Conservation (phyloP, 2,797 vertebrate genomes). For the Champsocephalus esox region DNA sequence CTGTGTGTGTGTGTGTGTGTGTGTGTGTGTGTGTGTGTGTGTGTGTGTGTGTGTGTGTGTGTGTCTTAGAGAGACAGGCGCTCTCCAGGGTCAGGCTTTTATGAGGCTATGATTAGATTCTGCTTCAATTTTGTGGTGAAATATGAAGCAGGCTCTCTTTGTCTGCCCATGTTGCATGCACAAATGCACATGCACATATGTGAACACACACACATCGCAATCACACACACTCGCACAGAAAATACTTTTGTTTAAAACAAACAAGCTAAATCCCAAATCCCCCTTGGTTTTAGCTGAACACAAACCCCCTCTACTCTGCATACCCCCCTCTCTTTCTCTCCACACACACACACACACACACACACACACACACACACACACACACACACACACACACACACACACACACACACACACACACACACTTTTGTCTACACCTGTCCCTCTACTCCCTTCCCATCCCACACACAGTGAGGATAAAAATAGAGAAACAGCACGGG, state of each 20-base stretch:
- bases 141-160: slow-evolving; percentile 75
- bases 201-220: slow-evolving; percentile 4
- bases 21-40: slow-evolving; percentile 4
- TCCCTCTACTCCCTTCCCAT: slow-evolving; percentile 73
- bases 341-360: no score
- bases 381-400: neutral
- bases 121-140: slow-evolving; percentile 80
- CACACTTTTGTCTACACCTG: slow-evolving; percentile 76
- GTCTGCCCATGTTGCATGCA: slow-evolving; percentile 65
- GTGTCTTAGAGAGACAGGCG: slow-evolving; percentile 66
- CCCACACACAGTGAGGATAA: slow-evolving; percentile 80
- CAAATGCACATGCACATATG: slow-evolving; percentile 44
- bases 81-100: slow-evolving; percentile 79
- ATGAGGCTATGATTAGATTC: slow-evolving; percentile 82
- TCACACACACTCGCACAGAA: slow-evolving; percentile 12
- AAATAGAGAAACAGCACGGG: slow-evolving; percentile 78
- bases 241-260: slow-evolving; percentile 62
- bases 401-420: neutral
- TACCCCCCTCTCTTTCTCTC: slow-evolving; percentile 18
- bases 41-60: slow-evolving; percentile 6
- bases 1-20: slow-evolving; percentile 3
- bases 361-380: no score
- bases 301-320: slow-evolving; percentile 42
- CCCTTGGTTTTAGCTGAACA: slow-evolving; percentile 53
- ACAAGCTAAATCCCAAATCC: slow-evolving; percentile 68